Conservation (phyloP, 2,797 vertebrate species). For the Gobionotothen gibberifrons region DNA sequence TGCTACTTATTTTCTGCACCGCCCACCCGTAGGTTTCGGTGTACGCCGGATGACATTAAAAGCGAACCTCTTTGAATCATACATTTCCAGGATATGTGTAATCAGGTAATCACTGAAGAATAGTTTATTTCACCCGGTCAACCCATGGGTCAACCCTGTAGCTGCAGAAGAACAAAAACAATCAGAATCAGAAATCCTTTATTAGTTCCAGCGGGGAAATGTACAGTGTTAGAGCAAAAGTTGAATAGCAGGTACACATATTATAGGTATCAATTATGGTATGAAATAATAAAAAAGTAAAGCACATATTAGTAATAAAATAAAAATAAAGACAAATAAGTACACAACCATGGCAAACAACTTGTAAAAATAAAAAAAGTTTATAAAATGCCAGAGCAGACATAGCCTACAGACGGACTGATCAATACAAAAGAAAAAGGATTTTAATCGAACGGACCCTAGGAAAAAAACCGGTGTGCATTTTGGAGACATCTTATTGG, state of each 20-base stretch:
- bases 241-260: no score
- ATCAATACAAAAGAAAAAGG: background rate
- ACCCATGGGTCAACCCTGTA: no score
- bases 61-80: background rate
- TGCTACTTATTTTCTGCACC: background rate
- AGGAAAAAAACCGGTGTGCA: no score
- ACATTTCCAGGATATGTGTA: background rate
- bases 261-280: no score
- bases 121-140: background rate
- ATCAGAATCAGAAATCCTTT: no score
- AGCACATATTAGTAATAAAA: no score
- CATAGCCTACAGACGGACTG: no score
- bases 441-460: background rate
- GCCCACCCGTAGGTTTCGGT: background rate
- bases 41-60: fast-evolving
- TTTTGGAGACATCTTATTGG: no score
- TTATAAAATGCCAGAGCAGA: background rate
- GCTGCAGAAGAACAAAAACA: background rate
- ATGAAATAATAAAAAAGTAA: no score
- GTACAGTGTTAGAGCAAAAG: no score
- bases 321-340: background rate
- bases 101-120: background rate
- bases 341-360: no score
- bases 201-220: no score
- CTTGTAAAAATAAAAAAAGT: background rate